Evolutionary conservation across 2,888 invertebrate species (phyloP).

Genomic region (Chelonus formosanus): DNA sequence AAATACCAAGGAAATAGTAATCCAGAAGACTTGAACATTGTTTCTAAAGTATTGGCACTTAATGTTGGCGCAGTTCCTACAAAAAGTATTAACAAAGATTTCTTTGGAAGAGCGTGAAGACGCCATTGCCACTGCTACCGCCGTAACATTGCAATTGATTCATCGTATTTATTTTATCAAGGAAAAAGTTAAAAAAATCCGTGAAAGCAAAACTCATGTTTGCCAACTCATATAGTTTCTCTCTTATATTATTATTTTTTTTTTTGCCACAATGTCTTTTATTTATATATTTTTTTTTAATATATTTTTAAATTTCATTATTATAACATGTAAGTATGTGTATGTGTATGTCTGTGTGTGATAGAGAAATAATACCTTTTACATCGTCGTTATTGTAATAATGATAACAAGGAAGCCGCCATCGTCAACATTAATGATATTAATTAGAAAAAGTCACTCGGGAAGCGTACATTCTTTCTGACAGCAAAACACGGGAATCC

Average conservation of each 20-base stretch:
- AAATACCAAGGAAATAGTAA: conserved; percentile 55
- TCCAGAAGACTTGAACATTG: conserved; percentile 81
- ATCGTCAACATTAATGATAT: conserved; percentile 49
- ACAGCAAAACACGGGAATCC: conserved; percentile 33
- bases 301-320: too few relatives aligned
- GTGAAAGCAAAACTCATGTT: conserved; percentile 25
- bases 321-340: not conserved
- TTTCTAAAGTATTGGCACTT: conserved; percentile 81
- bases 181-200: conserved; percentile 30
- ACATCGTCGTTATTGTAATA: conserved; percentile 23
- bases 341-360: conserved; percentile 3
- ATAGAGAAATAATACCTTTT: conserved; percentile 12
- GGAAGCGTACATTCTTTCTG: conserved; percentile 22
- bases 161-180: conserved; percentile 22
- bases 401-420: conserved; percentile 42
- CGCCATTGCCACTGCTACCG: not conserved
- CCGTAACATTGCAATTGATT: not conserved
- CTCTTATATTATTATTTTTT: not conserved
- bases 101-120: conserved; percentile 38
- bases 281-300: too few relatives aligned
- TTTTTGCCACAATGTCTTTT: too few relatives aligned
- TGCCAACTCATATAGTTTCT: conserved; percentile 16
- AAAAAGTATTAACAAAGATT: conserved; percentile 46
- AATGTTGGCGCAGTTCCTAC: conserved; percentile 75
- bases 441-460: conserved; percentile 45